Conservation (phyloP, 2,888 invertebrate genomes). For the Augiades crinisus region DNA sequence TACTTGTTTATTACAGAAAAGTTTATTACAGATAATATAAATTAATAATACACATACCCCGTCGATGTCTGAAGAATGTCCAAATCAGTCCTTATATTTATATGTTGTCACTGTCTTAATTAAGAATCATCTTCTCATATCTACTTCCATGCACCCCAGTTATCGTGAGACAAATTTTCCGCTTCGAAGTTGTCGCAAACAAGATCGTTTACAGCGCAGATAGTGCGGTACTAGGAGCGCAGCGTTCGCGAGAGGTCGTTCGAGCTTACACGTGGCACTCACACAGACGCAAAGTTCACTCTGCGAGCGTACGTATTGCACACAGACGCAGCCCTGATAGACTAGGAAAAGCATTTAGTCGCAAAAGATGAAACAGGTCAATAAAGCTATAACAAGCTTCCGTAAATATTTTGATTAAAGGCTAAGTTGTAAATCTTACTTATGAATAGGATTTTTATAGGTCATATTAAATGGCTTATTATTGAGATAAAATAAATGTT, state of each 20-base stretch:
- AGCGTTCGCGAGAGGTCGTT: slow-evolving; percentile 33
- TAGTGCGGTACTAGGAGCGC: slow-evolving; percentile 41
- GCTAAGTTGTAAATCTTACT: slow-evolving; percentile 4
- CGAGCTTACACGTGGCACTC: slow-evolving; percentile 50
- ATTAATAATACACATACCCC: neutral
- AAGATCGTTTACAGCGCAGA: slow-evolving; percentile 47
- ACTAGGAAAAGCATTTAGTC: slow-evolving; percentile 65
- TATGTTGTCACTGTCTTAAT: slow-evolving; percentile 15
- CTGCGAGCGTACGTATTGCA: slow-evolving; percentile 33
- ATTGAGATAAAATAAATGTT: slow-evolving; percentile 41
- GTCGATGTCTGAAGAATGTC: neutral
- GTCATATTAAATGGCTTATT: slow-evolving; percentile 34
- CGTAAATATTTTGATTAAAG: slow-evolving; percentile 1
- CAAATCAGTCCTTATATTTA: neutral
- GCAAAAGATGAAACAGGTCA: slow-evolving; percentile 62
- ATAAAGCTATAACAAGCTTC: slow-evolving; percentile 40
- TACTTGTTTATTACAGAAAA: too few species aligned
- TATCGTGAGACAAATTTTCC: slow-evolving; percentile 36
- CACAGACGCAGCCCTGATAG: slow-evolving; percentile 57
- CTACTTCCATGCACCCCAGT: slow-evolving; percentile 31
- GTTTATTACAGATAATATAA: neutral
- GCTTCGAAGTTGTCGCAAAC: slow-evolving; percentile 39
- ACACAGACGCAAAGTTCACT: slow-evolving; percentile 42
- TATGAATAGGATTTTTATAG: slow-evolving; percentile 20
- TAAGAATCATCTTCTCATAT: slow-evolving; percentile 34